Base-by-base conservation (phyloP, 2,113 vertebrate species). In the Pithys albifrons region DNA sequence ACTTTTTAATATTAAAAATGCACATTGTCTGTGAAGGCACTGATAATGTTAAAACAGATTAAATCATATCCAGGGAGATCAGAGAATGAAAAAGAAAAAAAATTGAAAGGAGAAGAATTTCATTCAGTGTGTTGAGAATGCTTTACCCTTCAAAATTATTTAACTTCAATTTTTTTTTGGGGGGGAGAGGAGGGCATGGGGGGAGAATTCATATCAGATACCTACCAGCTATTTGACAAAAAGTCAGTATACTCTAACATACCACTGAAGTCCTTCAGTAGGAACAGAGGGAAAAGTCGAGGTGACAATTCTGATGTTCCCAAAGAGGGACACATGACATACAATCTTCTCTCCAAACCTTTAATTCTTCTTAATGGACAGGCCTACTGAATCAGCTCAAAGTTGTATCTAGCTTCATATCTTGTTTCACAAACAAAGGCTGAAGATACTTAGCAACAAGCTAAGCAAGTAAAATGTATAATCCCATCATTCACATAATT, bases 51-150 rank as follows among this genome's bases (percentile, higher is more conserved):
- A 72, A 72, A 91, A 65, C 10, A 85, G 74, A 83, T 94, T 67
- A 89, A 89, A 85, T 75, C n/a, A 72, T 35, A 91, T 19, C 31
- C 43, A 83, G 37, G 54, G 37, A 62, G 41, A 88, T 87, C 37
- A 93, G 37, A 94, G 23, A 85, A 75, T 51, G 28, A 91, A 94
- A 87, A 77, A n/a, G 7, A 94, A 91, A 39, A 39, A 87, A 78
- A 65, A 9, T 11, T 28, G 25, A 93, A 78, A 43, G 59, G 14
- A 61, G 17, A 2, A 81, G 14, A 65, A 73, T 79, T 95, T 88
- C 49, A 78, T 87, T 91, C 35, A 69, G 28, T 65, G 31, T 85
- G 12, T 25, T 91, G 37, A 92, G 70, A 87, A 81, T 29, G 9
- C 7, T 37, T 85, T 92, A 71, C 52, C n/a, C n/a, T 91, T 88